Conservation (phyloP, 2,888 invertebrate species). For the Actias luna region DNA sequence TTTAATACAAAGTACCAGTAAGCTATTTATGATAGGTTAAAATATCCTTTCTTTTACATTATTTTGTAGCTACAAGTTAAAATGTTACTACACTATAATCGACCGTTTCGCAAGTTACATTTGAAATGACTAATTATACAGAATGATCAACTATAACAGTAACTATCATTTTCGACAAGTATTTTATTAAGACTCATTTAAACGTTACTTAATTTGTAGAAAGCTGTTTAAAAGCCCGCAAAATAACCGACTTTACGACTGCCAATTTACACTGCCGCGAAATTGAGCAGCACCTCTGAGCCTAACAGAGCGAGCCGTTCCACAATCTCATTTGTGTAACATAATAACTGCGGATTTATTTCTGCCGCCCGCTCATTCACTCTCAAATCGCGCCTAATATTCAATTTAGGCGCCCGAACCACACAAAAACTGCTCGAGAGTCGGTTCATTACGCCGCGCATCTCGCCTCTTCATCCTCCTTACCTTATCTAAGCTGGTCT, state of each 20-base stretch:
- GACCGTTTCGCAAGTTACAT: neutral
- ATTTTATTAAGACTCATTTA: constrained; percentile 28
- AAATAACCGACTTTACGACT: constrained; percentile 65
- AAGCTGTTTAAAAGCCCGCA: constrained; percentile 56
- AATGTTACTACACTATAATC: neutral
- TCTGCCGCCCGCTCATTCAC: constrained; percentile 76
- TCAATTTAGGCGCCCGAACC: constrained; percentile 78
- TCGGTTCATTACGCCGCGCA: constrained; percentile 80
- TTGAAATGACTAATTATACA: neutral
- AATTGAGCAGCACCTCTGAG: constrained; percentile 70
- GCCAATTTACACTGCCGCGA: constrained; percentile 69
- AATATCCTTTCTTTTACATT: neutral
- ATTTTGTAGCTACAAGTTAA: neutral
- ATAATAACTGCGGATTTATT: constrained; percentile 80
- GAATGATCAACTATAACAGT: neutral
- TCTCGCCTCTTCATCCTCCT: constrained; percentile 80
- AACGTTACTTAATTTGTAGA: constrained; percentile 44
- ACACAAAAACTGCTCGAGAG: constrained; percentile 79
- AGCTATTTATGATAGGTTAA: too few relatives aligned
- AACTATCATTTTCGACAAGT: neutral
- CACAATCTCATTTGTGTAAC: constrained; percentile 78
- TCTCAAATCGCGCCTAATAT: constrained; percentile 80
- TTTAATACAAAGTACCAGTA: neutral
- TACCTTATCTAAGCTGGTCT: constrained; percentile 80
- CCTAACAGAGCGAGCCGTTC: constrained; percentile 66